Conservation (phyloP, 2,888 invertebrate species). For the Drosophila subsilvestris region DNA sequence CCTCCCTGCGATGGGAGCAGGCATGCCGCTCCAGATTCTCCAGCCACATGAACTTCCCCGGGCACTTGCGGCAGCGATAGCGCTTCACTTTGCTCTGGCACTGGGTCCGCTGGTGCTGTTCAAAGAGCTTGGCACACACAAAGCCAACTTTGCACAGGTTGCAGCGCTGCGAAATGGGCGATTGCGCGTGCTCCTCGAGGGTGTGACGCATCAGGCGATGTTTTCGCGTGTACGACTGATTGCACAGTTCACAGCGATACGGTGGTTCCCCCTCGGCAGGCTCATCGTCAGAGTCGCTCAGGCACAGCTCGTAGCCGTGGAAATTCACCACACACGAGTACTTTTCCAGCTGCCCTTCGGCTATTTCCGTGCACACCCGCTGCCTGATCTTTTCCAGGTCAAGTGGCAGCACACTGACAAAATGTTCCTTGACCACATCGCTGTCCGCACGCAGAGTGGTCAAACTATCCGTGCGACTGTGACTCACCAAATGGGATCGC, state of each 20-base stretch:
- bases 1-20: conserved; percentile 59
- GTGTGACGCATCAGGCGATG: conserved; percentile 75
- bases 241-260: conserved; percentile 77
- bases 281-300: conserved; percentile 83
- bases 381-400: conserved; percentile 60
- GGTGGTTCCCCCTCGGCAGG: conserved; percentile 37
- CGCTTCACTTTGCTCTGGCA: conserved; percentile 78
- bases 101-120: conserved; percentile 85
- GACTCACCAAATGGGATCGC: conserved; percentile 71
- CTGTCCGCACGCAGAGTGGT: conserved; percentile 47
- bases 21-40: conserved; percentile 78
- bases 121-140: conserved; percentile 84
- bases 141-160: conserved; percentile 85
- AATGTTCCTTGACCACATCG: conserved; percentile 64
- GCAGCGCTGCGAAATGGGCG: conserved; percentile 85
- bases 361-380: conserved; percentile 67
- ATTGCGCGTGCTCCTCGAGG: conserved; percentile 79
- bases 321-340: conserved; percentile 79
- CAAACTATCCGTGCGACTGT: conserved; percentile 54
- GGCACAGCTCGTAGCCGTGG: conserved; percentile 80
- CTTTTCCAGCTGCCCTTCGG: conserved; percentile 58
- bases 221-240: conserved; percentile 71
- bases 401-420: conserved; percentile 31
- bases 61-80: conserved; percentile 77
- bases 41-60: conserved; percentile 81